Evolutionary conservation across 2,888 invertebrate species (phyloP).

Genomic region (Meloe dianella): DNA sequence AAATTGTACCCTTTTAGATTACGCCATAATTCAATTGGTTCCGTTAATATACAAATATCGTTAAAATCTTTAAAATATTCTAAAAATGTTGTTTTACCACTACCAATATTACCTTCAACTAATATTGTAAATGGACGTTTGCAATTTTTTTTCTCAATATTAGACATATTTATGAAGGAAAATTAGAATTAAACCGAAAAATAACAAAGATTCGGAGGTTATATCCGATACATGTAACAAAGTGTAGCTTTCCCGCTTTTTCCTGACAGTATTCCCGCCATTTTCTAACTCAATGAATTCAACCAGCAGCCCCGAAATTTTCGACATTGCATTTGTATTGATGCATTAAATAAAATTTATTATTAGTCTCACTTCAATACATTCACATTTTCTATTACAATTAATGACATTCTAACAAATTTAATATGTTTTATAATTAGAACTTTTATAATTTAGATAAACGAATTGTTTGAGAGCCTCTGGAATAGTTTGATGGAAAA

Average conservation of each 20-base stretch:
- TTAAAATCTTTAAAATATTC: conserved; percentile 78
- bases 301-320: not conserved
- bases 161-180: not conserved
- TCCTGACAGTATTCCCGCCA: not conserved
- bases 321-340: not conserved
- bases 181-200: no score
- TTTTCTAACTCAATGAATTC: not conserved
- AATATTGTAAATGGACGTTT: conserved; percentile 78
- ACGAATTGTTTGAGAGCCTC: not conserved
- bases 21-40: conserved; percentile 86
- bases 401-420: no score
- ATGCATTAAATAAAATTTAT: not conserved
- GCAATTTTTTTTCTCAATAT: conserved; percentile 24
- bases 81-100: conserved; percentile 88
- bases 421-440: not conserved
- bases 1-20: conserved; percentile 80
- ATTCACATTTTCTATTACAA: no score
- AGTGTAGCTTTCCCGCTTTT: not conserved
- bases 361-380: no score
- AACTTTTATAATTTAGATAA: not conserved
- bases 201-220: no score
- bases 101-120: conserved; percentile 90
- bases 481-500: not conserved
- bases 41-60: conserved; percentile 67
- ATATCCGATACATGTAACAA: not conserved